Base-by-base conservation (phyloP, 2,888 invertebrate species). In the Eristalis tenax region DNA sequence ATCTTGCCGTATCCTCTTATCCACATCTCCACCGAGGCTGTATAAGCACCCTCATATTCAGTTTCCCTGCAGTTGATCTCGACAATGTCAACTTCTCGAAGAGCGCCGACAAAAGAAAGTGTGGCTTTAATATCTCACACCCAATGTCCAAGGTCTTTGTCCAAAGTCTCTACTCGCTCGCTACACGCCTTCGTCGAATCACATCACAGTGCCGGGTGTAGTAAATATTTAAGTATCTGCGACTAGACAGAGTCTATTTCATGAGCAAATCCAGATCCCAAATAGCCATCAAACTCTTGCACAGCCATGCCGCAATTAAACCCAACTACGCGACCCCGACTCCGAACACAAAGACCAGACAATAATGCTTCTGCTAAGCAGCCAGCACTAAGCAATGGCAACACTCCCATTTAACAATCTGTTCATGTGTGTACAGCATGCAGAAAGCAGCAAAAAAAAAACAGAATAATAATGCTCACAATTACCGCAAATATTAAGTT, bases 401-500 rank as follows among this genome's bases (percentile, higher is more conserved):
- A 86, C 74, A 65, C 81, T 68, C 40, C 50, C 50, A 50, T 18
- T 50, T 18, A 18, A 18, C n/a, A 73, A 32, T 22, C n/a, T 32
- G 28, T 38, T 4, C 32, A 18, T 18, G 28, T 56, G 50, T 40
- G 18, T 26, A 69, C 56, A 40, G 69, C 28, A 80, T 68, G 22
- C 18, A 63, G 32, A 77, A n/a, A 77, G 15, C 18, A 38, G 57
- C 40, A 56, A 50, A 70, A 69, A 77, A 68, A 70, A 40, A 32
- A 32, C 32, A 32, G 71, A 71, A 32, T 23, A 56, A 13, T 35
- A 32, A 65, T 69, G 78, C 74, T 82, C 78, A 78, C 82, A 83
- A 74, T 83, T 83, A 82, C 82, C 74, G 75, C 78, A 82, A 82
- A 75, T 86, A 86, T 86, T 86, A 75, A 82, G 86, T 83, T 86